Base-by-base conservation (phyloP, 2,113 vertebrate genomes). In the Serilophus lunatus region DNA sequence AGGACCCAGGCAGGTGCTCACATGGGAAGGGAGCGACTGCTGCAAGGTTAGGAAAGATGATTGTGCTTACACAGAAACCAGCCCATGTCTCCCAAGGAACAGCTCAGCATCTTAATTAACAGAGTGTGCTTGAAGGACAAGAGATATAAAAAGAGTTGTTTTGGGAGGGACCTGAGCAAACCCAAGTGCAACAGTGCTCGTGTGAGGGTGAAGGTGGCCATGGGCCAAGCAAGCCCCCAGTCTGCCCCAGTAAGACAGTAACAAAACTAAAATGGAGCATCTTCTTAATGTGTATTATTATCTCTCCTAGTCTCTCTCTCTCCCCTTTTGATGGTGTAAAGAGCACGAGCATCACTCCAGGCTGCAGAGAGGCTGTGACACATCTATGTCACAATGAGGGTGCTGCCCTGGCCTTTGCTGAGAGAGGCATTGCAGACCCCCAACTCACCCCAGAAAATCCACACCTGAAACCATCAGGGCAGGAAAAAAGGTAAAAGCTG, bases 171-270 rank as follows among this genome's bases (percentile, higher is more conserved):
- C 5, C 35, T 12, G 4, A 5, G 4, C 38, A 80, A 88, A 77
- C 14, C 29, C 45, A 40, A 81, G 61, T 0, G 1, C 59, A 74
- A 22, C 22, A 74, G 26, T 0, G 1, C 29, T 11, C 0, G 1
- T 18, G 74, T 75, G n/a, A 35, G 45, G 36, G 50, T 24, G 45
- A 61, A 56, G 45, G 42, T 25, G 68, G 68, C 65, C 44, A 5
- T 2, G n/a, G 64, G 72, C 69, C 54, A 28, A 45, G 23, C 10
- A 11, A 51, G 47, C 9, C 14, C 29, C 19, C 5, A 19, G 16
- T 7, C 18, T 38, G 38, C 38, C 38, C 50, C 74, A 78, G 64
- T 61, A 74, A 7, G 33, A 33, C 8, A 50, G 14, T 3, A 85
- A 63, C 3, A 38, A 36, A 82, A 50, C 6, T 25, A 5, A n/a